These are phyloP conservation scores for Argentina silus DNA, from an alignment of 2,797 vertebrate species.

Conservation along the genomic window DNA sequence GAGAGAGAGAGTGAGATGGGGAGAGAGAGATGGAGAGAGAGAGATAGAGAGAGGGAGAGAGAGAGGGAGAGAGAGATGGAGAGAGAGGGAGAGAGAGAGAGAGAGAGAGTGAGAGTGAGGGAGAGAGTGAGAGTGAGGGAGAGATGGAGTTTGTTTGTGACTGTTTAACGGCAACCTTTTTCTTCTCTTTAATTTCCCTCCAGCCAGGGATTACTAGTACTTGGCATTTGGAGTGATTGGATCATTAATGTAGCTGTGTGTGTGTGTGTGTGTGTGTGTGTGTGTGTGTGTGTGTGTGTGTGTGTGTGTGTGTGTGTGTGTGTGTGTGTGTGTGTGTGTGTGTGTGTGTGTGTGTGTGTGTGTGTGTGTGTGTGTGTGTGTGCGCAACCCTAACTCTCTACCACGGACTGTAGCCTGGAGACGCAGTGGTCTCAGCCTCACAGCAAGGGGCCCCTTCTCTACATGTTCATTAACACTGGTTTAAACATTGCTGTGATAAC, in stretches of 20 bases:
- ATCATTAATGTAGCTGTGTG: slow-evolving; percentile 76
- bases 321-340: no score
- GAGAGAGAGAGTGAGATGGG: slow-evolving; percentile 84
- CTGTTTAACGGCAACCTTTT: slow-evolving; percentile 92
- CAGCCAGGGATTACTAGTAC: slow-evolving; percentile 82
- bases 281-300: no score
- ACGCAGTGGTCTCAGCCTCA: no score
- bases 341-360: no score
- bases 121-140: slow-evolving; percentile 87
- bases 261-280: neutral
- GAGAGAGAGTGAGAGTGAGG: slow-evolving; percentile 63
- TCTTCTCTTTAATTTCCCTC: slow-evolving; percentile 81
- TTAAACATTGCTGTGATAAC: no score
- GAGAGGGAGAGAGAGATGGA: no score
- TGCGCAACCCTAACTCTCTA: no score
- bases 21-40: slow-evolving; percentile 65
- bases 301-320: no score
- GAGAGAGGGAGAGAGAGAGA: slow-evolving; percentile 60
- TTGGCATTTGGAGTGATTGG: slow-evolving; percentile 81
- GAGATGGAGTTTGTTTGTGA: slow-evolving; percentile 91
- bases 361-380: no score
- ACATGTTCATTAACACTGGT: neutral
- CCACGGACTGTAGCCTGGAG: no score
- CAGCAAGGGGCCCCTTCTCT: no score
- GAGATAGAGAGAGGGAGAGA: no score